These are phyloP conservation scores for Lagria hirta DNA, from an alignment of 2,888 invertebrate genomes.

Conservation along the genomic window DNA sequence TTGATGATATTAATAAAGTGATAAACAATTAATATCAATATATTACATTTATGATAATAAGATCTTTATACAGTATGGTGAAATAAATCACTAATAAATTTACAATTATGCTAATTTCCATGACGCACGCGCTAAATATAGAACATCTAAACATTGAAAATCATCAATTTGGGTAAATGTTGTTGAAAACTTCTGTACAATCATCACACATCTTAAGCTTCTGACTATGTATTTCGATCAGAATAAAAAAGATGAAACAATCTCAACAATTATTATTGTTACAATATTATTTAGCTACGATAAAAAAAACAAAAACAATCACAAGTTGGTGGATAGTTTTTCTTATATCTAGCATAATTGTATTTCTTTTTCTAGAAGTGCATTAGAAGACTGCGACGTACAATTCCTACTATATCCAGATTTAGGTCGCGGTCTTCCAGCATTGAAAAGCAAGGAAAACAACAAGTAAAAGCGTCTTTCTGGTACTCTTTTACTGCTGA, in stretches of 20 bases:
- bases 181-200: constrained; percentile 19
- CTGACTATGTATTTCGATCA: constrained; percentile 3
- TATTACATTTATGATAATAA: constrained; percentile 21
- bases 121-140: constrained; percentile 16
- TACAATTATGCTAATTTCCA: constrained; percentile 19
- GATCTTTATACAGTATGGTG: constrained; percentile 23
- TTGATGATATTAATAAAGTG: constrained; percentile 19
- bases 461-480: neutral
- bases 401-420: too few species aligned
- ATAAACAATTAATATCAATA: constrained; percentile 21
- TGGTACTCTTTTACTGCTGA: neutral
- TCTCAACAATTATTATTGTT: constrained; percentile 4
- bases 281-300: constrained; percentile 2
- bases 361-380: too few species aligned
- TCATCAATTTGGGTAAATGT: constrained; percentile 8
- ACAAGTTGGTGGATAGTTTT: too few species aligned
- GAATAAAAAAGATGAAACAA: constrained; percentile 1
- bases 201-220: constrained; percentile 11
- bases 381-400: too few species aligned
- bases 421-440: too few species aligned
- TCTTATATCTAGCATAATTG: too few species aligned
- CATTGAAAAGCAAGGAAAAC: neutral
- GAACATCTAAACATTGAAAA: constrained; percentile 21
- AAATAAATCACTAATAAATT: constrained; percentile 24
- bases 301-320: too few species aligned